phyloP scores from a whole-genome alignment of 2,797 vertebrate genomes.

The Falco naumanni region DNA sequence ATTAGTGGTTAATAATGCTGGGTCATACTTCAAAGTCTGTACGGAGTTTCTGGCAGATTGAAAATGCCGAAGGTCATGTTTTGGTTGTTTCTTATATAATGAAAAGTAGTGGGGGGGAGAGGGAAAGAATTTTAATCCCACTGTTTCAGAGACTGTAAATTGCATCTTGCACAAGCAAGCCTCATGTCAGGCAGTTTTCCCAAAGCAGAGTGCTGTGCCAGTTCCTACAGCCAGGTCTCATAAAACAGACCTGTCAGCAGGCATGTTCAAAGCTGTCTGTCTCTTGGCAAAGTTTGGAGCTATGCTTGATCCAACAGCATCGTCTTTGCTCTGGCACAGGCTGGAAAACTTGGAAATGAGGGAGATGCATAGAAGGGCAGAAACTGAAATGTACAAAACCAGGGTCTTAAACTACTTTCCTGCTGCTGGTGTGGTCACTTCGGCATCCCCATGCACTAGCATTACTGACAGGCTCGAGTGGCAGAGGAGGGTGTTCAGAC shows the following conservation, averaged over 20 bases:
- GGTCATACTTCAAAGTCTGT: not conserved
- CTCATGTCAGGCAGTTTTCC: constrained; percentile 5
- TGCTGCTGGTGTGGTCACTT: accelerated
- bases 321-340: not conserved
- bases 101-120: not conserved
- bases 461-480: not conserved
- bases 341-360: not conserved
- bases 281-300: not conserved
- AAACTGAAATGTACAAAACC: not conserved
- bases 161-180: constrained; percentile 5
- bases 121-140: constrained; percentile 49
- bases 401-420: not conserved
- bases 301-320: not conserved
- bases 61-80: not conserved
- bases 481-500: not conserved
- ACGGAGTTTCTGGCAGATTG: not conserved
- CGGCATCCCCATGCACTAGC: not conserved
- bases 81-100: constrained; percentile 27
- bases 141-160: constrained; percentile 15
- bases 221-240: constrained; percentile 5
- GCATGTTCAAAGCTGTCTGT: not conserved
- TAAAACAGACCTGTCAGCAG: constrained; percentile 26
- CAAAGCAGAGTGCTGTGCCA: not conserved
- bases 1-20: not conserved
- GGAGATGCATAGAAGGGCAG: not conserved